Evolutionary conservation across 2,888 invertebrate genomes (phyloP).

Genomic region (Therioaphis trifolii): DNA sequence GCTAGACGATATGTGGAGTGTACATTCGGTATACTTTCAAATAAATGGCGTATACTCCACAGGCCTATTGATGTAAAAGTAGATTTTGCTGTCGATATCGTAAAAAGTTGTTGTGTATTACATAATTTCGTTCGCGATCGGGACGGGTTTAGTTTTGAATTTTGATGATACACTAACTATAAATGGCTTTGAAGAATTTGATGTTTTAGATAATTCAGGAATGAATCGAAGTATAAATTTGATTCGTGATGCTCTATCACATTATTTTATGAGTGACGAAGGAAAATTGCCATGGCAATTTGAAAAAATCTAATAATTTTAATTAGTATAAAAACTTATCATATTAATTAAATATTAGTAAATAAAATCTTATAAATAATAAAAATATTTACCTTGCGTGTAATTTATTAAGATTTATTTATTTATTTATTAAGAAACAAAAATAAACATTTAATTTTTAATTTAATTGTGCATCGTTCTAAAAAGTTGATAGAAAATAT

Average conservation of each 20-base stretch:
- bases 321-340: not conserved
- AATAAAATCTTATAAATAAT: slow-evolving; percentile 40
- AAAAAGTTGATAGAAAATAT: not conserved
- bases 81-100: slow-evolving; percentile 66
- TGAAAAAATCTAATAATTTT: slow-evolving; percentile 23
- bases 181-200: slow-evolving; percentile 64
- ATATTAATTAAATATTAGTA: slow-evolving; percentile 34
- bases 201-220: slow-evolving; percentile 65
- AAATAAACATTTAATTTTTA: slow-evolving; percentile 27
- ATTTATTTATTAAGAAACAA: slow-evolving; percentile 20
- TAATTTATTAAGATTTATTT: slow-evolving; percentile 10
- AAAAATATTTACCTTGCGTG: slow-evolving; percentile 13
- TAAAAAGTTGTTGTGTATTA: slow-evolving; percentile 66
- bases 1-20: slow-evolving; percentile 59
- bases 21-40: slow-evolving; percentile 65
- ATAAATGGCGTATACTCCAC: slow-evolving; percentile 68
- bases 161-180: slow-evolving; percentile 64
- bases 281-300: slow-evolving; percentile 45
- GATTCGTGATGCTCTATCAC: slow-evolving; percentile 45
- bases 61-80: slow-evolving; percentile 66
- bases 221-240: slow-evolving; percentile 32
- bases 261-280: slow-evolving; percentile 57
- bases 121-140: slow-evolving; percentile 65
- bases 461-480: too few species aligned
- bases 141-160: slow-evolving; percentile 64